phyloP scores from a whole-genome alignment of 2,113 vertebrate species.

The Nansenia antarctica region DNA sequence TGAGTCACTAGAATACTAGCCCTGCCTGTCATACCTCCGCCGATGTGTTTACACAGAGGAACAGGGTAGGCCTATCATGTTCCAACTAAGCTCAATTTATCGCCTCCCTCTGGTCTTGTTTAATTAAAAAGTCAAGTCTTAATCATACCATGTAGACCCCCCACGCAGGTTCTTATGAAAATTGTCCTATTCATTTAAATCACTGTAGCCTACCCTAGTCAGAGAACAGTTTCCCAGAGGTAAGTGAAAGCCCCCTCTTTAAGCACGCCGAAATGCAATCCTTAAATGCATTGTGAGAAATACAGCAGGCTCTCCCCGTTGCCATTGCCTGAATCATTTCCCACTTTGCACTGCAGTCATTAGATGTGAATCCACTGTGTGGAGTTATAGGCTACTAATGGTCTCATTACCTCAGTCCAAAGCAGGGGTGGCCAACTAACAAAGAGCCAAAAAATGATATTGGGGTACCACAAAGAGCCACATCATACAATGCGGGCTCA shows the following conservation, averaged over 20 bases:
- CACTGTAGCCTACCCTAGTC: not conserved
- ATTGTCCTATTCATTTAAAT: not conserved
- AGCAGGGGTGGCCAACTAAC: too few relatives aligned
- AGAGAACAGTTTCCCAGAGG: not conserved
- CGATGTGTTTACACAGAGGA: not conserved
- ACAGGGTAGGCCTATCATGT: not conserved
- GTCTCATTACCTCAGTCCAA: slow-evolving; percentile 21
- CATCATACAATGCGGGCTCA: too few relatives aligned
- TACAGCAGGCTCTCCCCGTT: not conserved
- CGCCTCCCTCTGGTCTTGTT: too few relatives aligned
- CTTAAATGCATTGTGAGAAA: not conserved
- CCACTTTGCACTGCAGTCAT: slow-evolving; percentile 10
- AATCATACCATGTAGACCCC: not conserved
- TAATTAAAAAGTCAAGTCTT: not conserved
- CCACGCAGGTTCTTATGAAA: not conserved
- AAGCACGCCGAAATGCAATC: not conserved
- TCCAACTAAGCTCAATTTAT: not conserved
- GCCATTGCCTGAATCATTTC: slow-evolving; percentile 19
- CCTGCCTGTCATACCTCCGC: not conserved
- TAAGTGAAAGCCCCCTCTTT: not conserved
- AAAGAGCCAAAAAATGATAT: too few relatives aligned
- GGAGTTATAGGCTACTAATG: slow-evolving; percentile 13
- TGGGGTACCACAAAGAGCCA: too few relatives aligned
- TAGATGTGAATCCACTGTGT: slow-evolving; percentile 22
- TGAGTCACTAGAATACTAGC: not conserved